Evolutionary conservation across 2,888 invertebrate species (phyloP), one percentile per base, ranked within the genome.

Genomic region (Macrophya alboannulata): DNA sequence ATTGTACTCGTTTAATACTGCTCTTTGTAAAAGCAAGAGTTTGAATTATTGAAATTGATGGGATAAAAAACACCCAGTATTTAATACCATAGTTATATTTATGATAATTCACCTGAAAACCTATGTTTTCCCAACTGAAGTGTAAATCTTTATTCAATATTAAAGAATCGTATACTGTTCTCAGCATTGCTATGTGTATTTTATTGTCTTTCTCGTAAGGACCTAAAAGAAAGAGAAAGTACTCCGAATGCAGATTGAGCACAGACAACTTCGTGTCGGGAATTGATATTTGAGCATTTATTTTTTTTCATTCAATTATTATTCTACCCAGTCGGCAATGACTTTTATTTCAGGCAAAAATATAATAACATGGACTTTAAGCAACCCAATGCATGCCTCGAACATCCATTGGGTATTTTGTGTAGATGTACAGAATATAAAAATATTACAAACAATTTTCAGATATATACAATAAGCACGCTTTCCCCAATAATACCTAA

Each of bases 351-450:
- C n/a, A 12, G 21, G 10, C 10, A 86, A 86, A 85, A 48, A 48
- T 77, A 25, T 84, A 86, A 62, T 86, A 71, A 51, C 17, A 81
- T 82, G 72, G 25, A 55, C 21, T 45, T 48, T 10, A 17, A 68
- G 21, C n/a, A 51, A 17, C 10, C 65, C 77, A 87, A 88, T 86
- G 87, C 86, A 84, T 87, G 82, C 59, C 82, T 87, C 21, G 89
- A 90, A 71, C 86, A 89, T 25, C 88, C 88, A 0, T 88, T 90
- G 37, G 88, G 88, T 21, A 89, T 90, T 76, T 74, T 90, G 10
- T 90, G 90, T 62, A 88, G 87, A 45, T 90, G 90, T 72, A 37
- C 77, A 31, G 89, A 89, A 77, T 89, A 89, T 68, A 84, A 79
- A 81, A 31, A 86, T 25, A 87, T 89, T 31, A 81, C 82, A 59